Evolutionary conservation across 2,113 vertebrate species (phyloP).

Genomic region (Mustela lutreola): DNA sequence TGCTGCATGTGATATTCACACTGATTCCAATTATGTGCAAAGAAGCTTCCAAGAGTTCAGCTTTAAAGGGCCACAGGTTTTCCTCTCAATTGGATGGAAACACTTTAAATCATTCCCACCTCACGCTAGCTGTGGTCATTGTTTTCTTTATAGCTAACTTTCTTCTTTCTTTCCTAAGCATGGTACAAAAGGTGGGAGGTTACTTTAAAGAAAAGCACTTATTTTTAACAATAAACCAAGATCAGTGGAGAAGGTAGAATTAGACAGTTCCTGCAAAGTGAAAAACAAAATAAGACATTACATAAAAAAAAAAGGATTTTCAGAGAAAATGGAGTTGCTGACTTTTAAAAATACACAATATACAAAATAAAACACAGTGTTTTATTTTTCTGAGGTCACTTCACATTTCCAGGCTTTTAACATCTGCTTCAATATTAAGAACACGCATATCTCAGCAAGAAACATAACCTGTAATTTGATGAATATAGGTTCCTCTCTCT

Average conservation of each 20-base stretch:
- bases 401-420: neutral
- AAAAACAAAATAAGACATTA: conserved; percentile 49
- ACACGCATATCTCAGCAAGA: conserved; percentile 6
- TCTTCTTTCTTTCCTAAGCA: conserved; percentile 57
- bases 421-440: conserved; percentile 37
- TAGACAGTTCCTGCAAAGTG: conserved; percentile 11
- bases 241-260: conserved; percentile 55
- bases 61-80: conserved; percentile 64
- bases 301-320: conserved; percentile 45
- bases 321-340: conserved; percentile 46
- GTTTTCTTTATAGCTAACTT: conserved; percentile 66
- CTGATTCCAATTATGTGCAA: conserved; percentile 62
- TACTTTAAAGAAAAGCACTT: conserved; percentile 66
- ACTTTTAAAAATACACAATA: conserved; percentile 9
- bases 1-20: conserved; percentile 59
- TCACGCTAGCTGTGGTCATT: neutral
- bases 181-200: conserved; percentile 36
- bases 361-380: neutral
- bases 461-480: neutral
- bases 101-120: conserved; percentile 72
- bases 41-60: conserved; percentile 63
- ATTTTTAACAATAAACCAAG: conserved; percentile 57
- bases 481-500: neutral
- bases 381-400: conserved; percentile 11
- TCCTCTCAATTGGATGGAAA: conserved; percentile 57